phyloP scores from a whole-genome alignment of 2,797 vertebrate species.

The Nyctalus aviator region DNA sequence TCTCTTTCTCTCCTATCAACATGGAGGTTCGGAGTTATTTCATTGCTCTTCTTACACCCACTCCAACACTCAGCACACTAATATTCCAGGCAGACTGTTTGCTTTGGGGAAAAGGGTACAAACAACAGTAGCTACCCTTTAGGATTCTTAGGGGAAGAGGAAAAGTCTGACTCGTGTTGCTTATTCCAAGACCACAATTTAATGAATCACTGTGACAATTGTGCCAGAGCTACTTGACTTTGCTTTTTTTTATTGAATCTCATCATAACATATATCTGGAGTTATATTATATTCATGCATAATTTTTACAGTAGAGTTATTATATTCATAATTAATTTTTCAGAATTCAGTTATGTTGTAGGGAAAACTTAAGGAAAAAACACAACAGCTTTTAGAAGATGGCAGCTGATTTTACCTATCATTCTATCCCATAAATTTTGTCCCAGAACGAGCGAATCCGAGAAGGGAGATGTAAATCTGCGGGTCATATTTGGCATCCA shows the following conservation, averaged over 20 bases:
- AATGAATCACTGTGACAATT: background rate
- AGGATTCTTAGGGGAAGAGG: background rate
- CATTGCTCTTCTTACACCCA: background rate
- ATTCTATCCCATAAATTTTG: background rate
- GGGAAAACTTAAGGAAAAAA: background rate
- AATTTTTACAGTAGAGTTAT: slow-evolving; percentile 13
- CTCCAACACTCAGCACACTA: background rate
- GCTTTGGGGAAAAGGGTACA: background rate
- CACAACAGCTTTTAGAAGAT: background rate
- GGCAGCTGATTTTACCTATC: background rate
- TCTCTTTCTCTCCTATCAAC: background rate
- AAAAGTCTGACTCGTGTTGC: background rate
- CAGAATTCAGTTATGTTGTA: background rate
- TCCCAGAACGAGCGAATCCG: background rate
- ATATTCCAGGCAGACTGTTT: background rate
- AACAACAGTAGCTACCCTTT: background rate
- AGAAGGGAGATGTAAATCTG: background rate
- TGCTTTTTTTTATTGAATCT: slow-evolving; percentile 17
- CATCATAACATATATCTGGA: background rate
- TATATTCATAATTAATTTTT: background rate
- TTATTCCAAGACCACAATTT: background rate
- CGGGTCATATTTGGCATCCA: background rate
- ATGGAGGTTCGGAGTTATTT: background rate
- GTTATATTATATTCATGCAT: background rate
- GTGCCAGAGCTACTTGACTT: background rate